Conservation (phyloP, 2,797 vertebrate genomes). For the Sebastes minor region DNA sequence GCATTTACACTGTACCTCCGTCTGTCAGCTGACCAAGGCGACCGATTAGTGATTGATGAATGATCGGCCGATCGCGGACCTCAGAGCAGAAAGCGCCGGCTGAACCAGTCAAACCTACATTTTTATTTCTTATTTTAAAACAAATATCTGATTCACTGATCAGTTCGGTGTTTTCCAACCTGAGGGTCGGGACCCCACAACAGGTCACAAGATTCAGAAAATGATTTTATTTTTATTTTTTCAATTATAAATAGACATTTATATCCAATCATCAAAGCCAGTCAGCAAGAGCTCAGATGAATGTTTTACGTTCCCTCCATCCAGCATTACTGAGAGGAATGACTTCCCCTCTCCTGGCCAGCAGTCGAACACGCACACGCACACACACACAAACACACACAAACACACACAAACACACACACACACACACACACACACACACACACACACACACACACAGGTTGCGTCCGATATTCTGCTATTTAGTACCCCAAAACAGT, state of each 20-base stretch:
- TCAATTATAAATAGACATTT: neutral
- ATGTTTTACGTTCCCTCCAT: conserved; percentile 30
- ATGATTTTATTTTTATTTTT: neutral
- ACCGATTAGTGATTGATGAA: no score
- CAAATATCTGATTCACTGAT: neutral
- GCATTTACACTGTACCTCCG: neutral
- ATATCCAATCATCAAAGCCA: neutral
- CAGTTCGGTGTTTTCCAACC: neutral
- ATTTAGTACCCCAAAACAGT: no score
- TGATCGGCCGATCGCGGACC: no score
- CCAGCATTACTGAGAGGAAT: conserved; percentile 50
- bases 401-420: no score
- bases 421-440: no score
- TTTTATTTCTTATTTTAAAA: neutral
- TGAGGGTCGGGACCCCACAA: neutral
- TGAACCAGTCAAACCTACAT: neutral
- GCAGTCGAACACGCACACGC: conserved; percentile 10
- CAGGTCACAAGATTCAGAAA: neutral
- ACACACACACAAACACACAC: no score
- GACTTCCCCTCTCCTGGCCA: conserved; percentile 61
- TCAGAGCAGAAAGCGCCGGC: neutral
- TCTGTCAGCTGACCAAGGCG: no score
- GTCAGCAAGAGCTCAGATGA: neutral
- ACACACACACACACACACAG: no score
- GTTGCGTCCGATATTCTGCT: no score